Evolutionary conservation across 2,113 vertebrate genomes (phyloP).

Genomic region (Cochlearius cochlearius): DNA sequence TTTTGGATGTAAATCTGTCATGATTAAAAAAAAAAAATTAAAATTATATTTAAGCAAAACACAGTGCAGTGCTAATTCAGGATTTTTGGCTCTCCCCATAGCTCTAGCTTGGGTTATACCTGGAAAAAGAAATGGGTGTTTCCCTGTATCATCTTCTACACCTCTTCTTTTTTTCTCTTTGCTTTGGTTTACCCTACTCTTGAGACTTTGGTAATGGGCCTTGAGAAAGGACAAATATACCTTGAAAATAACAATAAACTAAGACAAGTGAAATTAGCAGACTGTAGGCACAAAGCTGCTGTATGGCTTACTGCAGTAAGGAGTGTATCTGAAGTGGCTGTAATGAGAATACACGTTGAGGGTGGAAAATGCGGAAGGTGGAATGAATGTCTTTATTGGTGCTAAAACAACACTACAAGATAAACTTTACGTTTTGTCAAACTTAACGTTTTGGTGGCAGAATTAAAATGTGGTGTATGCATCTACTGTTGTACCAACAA

Average conservation of each 20-base stretch:
- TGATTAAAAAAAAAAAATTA: conserved; percentile 29
- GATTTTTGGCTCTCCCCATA: background rate
- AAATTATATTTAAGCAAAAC: conserved; percentile 17
- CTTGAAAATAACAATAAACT: background rate
- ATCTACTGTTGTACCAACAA: background rate
- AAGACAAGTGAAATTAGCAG: background rate
- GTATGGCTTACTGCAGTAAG: background rate
- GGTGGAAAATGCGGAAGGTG: background rate
- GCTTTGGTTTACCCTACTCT: background rate
- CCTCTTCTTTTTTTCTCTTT: background rate
- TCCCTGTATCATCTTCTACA: background rate
- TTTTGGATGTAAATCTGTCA: conserved; percentile 14
- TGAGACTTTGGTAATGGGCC: background rate
- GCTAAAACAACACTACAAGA: background rate
- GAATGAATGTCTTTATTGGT: background rate
- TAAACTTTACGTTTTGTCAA: background rate
- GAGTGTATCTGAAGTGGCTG: background rate
- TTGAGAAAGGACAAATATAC: background rate
- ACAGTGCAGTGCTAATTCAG: background rate
- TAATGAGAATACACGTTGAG: background rate
- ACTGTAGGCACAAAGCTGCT: background rate
- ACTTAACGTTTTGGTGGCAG: background rate
- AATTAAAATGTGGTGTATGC: background rate
- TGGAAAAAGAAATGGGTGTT: background rate
- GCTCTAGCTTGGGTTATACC: background rate